phyloP scores from a whole-genome alignment of 2,888 invertebrate genomes.

The Noctua fimbriata region DNA sequence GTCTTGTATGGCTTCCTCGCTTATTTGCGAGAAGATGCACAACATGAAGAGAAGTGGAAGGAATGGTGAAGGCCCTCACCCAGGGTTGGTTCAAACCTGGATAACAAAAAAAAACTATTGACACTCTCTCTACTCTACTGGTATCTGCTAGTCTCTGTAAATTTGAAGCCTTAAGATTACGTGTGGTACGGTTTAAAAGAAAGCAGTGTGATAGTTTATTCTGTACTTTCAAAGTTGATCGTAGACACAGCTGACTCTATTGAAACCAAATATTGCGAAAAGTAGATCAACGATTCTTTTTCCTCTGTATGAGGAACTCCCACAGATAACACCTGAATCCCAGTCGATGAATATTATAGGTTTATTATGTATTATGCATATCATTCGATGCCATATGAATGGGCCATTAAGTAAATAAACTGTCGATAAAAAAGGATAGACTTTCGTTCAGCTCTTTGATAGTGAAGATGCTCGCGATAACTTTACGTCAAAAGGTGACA shows the following conservation, averaged over 20 bases:
- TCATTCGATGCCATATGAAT: neutral
- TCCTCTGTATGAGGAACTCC: neutral
- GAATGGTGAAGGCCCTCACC: neutral
- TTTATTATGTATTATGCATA: neutral
- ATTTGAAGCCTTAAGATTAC: neutral
- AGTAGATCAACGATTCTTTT: neutral
- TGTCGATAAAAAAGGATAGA: neutral
- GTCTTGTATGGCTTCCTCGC: no score
- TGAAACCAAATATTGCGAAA: neutral
- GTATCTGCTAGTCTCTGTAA: neutral
- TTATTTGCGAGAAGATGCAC: neutral
- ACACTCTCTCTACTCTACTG: neutral
- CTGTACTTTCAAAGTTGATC: neutral
- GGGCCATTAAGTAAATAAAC: neutral
- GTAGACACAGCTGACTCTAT: neutral
- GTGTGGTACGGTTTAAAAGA: neutral
- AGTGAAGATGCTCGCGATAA: neutral
- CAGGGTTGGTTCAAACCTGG: neutral
- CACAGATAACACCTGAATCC: neutral
- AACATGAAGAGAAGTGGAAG: neutral
- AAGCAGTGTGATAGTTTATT: neutral
- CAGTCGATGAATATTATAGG: no score
- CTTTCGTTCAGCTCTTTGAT: neutral
- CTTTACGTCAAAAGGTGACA: conserved; percentile 18
- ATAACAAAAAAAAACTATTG: neutral